Evolutionary conservation across 1,140 invertebrate species (phyloP), one percentile per base, ranked within the genome.

Genomic region (Sarcophaga bullata): DNA sequence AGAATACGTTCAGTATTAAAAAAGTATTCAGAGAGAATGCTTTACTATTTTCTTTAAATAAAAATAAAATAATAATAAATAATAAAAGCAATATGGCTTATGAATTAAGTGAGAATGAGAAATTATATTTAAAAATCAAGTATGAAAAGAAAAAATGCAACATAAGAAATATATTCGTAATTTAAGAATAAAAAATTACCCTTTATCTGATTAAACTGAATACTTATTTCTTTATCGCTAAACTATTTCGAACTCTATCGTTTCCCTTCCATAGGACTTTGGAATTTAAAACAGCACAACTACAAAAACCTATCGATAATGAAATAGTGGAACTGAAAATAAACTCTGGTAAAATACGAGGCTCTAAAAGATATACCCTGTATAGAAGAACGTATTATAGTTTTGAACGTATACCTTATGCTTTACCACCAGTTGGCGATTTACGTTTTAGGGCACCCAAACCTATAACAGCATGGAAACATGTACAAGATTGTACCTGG

Each of bases 371-470:
- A 0, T 17, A n/a, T 6, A 37, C 25, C 4, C 37, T 81, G 6
- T 81, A 84, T 62, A 37, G 62, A 9, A 52, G 80, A 37, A 15
- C 15, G 10, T 82, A 80, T 25, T 83, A 68, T 17, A 78, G 80
- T 19, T 84, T 82, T 54, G 73, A 73, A 25, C 50, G 81, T 8
- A 85, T 85, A 86, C 90, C 90, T 0, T 91, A 87, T 82, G 90
- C 90, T 6, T 84, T 82, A 9, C 90, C 90, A 11, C 90, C 91
- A 13, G 46, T 91, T 1, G 86, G 89, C 10, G 86, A 90, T n/a
- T 87, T 86, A 87, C 91, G 89, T 84, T 91, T 91, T 25, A 89
- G 91, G 88, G 90, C 90, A 37, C 91, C 91, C 9, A 84, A 91
- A 19, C 90, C 90, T 1, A 84, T 87, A 15, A 86, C 87, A 50